Base-by-base conservation (phyloP, 2,888 invertebrate species). In the Bimastos eiseni region DNA sequence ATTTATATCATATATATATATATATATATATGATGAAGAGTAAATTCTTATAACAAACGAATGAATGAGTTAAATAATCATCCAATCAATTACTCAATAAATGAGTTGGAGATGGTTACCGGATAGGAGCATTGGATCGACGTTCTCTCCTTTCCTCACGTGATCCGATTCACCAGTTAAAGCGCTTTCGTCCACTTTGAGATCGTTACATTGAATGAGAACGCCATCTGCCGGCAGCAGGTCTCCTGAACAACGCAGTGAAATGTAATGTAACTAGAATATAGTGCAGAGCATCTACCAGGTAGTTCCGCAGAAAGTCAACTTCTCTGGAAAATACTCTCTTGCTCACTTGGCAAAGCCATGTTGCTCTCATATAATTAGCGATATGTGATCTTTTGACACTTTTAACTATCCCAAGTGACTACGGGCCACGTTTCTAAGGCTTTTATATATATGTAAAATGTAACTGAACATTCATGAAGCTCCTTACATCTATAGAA, bases 161-260 rank as follows among this genome's bases (percentile, higher is more conserved):
- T 99, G 99, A 96, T 99, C 99, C 91, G 99, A 99, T 96, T 99
- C 99, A 93, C 99, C 99, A 92, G 99, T 99, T 94, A 99, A 96
- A 93, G 99, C 99, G 92, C 98, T 98, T 96, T 99, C 99, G 96
- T 99, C 99, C 94, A 98, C 97, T 97, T 99, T 99, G 94, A 99
- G 96, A 96, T 99, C 99, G 96, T 99, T 99, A 96, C 98, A 98
- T 96, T 99, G 99, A 95, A 99, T 97, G 94, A 99, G 96, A 94
- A 98, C 96, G 93, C 99, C 99, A 96, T 99, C 99, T 92, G 99
- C 98, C 92, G 99, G 99, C 95, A 99, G 96, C 95, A 99, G 96
- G 96, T 99, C 99, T 94, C 99, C 99, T 93, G 91, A 33, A n/a
- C 90, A 38, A n/a, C 70, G 70, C n/a, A 70, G n/a, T n/a, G 24